Evolutionary conservation across 2,113 vertebrate genomes (phyloP).

Genomic region (Opisthocomus hoazin): DNA sequence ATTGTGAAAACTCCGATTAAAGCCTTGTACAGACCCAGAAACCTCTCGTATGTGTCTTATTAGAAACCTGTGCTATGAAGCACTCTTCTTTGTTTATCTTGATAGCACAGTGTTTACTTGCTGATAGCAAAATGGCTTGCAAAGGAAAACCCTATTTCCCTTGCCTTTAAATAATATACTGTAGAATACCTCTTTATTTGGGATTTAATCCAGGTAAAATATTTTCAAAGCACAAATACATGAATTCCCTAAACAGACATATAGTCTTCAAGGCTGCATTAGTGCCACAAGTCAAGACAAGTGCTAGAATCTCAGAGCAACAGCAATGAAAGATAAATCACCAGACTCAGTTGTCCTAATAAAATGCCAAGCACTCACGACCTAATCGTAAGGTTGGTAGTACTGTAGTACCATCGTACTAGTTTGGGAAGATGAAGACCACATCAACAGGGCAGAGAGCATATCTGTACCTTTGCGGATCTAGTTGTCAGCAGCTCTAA

Average conservation of each 20-base stretch:
- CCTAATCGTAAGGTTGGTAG: background rate
- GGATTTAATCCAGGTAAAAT: background rate
- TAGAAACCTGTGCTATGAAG: background rate
- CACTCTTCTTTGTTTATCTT: background rate
- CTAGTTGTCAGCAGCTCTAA: background rate
- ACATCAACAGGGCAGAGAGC: background rate
- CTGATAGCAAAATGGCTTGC: background rate
- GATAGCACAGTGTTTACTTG: background rate
- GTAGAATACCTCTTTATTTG: background rate
- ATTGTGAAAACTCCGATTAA: background rate
- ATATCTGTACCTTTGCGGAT: background rate
- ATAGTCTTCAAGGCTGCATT: background rate
- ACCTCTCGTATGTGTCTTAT: background rate
- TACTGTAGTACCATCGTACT: background rate
- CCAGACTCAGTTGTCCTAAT: background rate
- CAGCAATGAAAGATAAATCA: background rate
- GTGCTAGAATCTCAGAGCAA: background rate
- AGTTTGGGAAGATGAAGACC: background rate
- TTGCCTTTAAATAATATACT: background rate
- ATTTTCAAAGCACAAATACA: background rate
- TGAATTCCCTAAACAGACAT: background rate
- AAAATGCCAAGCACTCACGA: background rate
- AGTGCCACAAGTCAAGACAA: background rate
- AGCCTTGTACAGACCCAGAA: background rate
- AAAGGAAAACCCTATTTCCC: background rate